Base-by-base conservation (phyloP, 1,140 invertebrate genomes). In the Aplysia californica region DNA sequence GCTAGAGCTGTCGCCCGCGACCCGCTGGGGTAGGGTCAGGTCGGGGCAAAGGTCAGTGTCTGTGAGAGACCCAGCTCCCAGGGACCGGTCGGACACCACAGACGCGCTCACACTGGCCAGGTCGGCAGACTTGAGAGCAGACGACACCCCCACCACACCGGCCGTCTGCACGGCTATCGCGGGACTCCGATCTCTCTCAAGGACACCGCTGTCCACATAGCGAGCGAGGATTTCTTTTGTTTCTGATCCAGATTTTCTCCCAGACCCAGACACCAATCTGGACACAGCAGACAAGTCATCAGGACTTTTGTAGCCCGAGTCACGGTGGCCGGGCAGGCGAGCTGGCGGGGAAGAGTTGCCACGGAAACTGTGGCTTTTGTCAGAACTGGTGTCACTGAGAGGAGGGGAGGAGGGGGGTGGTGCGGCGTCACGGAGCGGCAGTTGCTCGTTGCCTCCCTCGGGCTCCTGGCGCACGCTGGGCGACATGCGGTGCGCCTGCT, bases 401-500 rank as follows among this genome's bases (percentile, higher is more conserved):
- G n/a, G n/a, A n/a, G n/a, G n/a, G n/a, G n/a, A n/a, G n/a, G n/a
- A n/a, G n/a, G n/a, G n/a, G n/a, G n/a, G n/a, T n/a, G 31, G 31
- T n/a, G 3, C 21, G 41, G 39, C n/a, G 56, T 55, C 75, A 65
- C 26, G 26, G 20, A 20, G 33, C 20, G 73, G 38, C 18, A 78
- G 71, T 10, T 76, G 82, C 72, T 87, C 86, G 75, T 87, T 87
- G 0, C 84, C 84, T 38, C 86, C 86, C 65, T 87, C 86, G 5
- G 86, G 86, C 58, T 86, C 85, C 66, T 86, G 80, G n/a, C 86
- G 78, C 2, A 83, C 74, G 21, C 79, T 83, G 3, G 84, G 83
- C 6, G 80, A 84, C 80, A 86, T 82, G 50, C 82, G 65, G 56
- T 87, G 81, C 36, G 83, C 83, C 74, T 84, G 82, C 61, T 87